These are phyloP conservation scores for Meteorus colon DNA, from an alignment of 2,888 invertebrate species.

Conservation along the genomic window DNA sequence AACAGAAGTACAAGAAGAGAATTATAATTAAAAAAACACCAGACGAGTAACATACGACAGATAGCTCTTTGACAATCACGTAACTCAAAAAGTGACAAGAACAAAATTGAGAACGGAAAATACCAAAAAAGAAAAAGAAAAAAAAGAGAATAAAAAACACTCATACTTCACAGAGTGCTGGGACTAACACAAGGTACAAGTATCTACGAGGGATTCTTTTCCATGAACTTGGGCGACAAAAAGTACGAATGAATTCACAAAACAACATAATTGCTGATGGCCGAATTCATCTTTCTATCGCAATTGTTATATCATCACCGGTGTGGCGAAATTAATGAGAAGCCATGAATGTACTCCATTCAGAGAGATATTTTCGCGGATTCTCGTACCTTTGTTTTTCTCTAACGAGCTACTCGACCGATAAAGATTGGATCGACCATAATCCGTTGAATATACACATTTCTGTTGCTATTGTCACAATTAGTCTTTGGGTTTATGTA, in stretches of 20 bases:
- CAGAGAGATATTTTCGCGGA: too few species aligned
- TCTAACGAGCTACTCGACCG: too few species aligned
- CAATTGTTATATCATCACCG: background rate
- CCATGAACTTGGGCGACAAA: slow-evolving; percentile 26
- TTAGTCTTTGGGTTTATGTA: too few species aligned
- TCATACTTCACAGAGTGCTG: slow-evolving; percentile 43
- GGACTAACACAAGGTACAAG: slow-evolving; percentile 42
- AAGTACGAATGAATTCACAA: slow-evolving; percentile 26
- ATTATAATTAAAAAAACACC: background rate
- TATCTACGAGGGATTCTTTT: slow-evolving; percentile 39
- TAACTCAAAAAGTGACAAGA: slow-evolving; percentile 28
- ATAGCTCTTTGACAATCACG: slow-evolving; percentile 14
- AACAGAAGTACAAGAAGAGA: slow-evolving; percentile 17
- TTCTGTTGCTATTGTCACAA: too few species aligned
- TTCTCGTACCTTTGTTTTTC: too few species aligned
- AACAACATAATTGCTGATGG: slow-evolving; percentile 34
- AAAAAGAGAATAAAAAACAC: slow-evolving; percentile 28
- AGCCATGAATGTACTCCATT: background rate
- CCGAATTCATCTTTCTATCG: background rate
- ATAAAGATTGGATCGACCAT: too few species aligned
- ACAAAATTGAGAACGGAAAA: slow-evolving; percentile 23
- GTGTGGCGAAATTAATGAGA: background rate
- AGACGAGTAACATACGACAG: background rate
- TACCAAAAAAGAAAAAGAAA: slow-evolving; percentile 38
- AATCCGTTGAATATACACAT: too few species aligned